These are phyloP conservation scores for Aelia acuminata DNA, from an alignment of 2,888 invertebrate genomes.

Conservation along the genomic window DNA sequence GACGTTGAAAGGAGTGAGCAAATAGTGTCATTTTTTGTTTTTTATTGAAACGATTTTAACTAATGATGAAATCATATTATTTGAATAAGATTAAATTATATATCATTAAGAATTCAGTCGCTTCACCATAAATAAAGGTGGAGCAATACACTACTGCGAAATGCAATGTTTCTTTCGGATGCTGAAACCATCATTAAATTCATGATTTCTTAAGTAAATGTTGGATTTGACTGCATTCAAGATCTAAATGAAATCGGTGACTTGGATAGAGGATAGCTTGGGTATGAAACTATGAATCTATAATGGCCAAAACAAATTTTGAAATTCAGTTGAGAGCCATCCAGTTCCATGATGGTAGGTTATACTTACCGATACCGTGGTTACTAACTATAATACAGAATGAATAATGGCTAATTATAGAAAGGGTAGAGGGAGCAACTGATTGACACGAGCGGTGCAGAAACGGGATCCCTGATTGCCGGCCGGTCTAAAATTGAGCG, in stretches of 20 bases:
- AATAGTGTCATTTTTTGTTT: no score
- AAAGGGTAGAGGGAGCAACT: background rate
- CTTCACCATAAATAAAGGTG: no score
- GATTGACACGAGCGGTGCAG: constrained; percentile 34
- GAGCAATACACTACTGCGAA: no score
- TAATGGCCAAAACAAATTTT: background rate
- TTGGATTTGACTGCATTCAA: no score
- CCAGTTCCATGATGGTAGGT: background rate
- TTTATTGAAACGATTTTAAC: no score
- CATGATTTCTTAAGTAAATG: no score
- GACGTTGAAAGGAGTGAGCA: no score
- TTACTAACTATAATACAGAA: background rate
- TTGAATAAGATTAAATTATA: no score
- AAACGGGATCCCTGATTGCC: constrained; percentile 36
- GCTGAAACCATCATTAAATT: no score
- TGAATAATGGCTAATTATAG: background rate
- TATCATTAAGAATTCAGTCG: no score
- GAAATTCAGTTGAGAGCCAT: background rate
- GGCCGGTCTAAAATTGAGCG: constrained; percentile 1
- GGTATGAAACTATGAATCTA: background rate
- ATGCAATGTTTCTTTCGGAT: no score
- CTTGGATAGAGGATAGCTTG: background rate
- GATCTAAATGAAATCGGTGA: background rate
- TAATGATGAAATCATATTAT: no score
- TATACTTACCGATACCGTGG: background rate